A percentile compares a stretch with the other conserved stretches of the same genome.
These are phyloP conservation scores for Sarcophaga bullata DNA, from an alignment of 1,140 invertebrate species.

Conservation along the genomic window DNA sequence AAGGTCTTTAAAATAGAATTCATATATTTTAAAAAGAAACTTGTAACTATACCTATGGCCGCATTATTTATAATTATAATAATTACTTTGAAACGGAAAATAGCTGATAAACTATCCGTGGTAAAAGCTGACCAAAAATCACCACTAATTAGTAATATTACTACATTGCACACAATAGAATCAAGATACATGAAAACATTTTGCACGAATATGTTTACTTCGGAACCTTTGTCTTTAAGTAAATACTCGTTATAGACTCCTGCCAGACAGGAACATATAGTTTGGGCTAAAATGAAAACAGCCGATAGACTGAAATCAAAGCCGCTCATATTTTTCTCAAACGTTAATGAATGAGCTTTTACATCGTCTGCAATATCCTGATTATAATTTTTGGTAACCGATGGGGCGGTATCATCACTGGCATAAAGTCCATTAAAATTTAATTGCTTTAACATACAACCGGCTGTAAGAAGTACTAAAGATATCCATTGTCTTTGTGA, in stretches of 20 bases:
- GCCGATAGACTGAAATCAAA: slow-evolving; percentile 75
- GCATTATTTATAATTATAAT: slow-evolving; percentile 91
- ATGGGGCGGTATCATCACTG: slow-evolving; percentile 48
- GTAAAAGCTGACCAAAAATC: slow-evolving; percentile 72
- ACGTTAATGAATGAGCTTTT: slow-evolving; percentile 46
- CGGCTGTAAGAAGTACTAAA: slow-evolving; percentile 83
- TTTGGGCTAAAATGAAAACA: slow-evolving; percentile 82
- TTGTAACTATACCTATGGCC: slow-evolving; percentile 91
- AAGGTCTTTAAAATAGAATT: slow-evolving; percentile 98
- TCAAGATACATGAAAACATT: slow-evolving; percentile 97
- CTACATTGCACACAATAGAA: slow-evolving; percentile 89
- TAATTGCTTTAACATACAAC: slow-evolving; percentile 92
- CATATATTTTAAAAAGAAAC: slow-evolving; percentile 90
- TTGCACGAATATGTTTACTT: slow-evolving; percentile 91
- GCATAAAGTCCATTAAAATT: slow-evolving; percentile 69
- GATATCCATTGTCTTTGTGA: slow-evolving; percentile 90
- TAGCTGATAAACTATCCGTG: slow-evolving; percentile 68
- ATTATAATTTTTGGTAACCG: not conserved
- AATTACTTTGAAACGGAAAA: slow-evolving; percentile 78
- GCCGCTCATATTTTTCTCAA: slow-evolving; percentile 66
- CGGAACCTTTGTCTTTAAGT: slow-evolving; percentile 84
- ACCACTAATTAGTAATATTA: slow-evolving; percentile 75
- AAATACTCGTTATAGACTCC: slow-evolving; percentile 97
- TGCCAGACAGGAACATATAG: slow-evolving; percentile 91
- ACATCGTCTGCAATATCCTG: not conserved